Percentiles rank a stretch among this genome's conserved stretches.
These are phyloP conservation scores for Sphenopsis melanotis DNA, from an alignment of 2,797 vertebrate genomes.

Conservation along the genomic window DNA sequence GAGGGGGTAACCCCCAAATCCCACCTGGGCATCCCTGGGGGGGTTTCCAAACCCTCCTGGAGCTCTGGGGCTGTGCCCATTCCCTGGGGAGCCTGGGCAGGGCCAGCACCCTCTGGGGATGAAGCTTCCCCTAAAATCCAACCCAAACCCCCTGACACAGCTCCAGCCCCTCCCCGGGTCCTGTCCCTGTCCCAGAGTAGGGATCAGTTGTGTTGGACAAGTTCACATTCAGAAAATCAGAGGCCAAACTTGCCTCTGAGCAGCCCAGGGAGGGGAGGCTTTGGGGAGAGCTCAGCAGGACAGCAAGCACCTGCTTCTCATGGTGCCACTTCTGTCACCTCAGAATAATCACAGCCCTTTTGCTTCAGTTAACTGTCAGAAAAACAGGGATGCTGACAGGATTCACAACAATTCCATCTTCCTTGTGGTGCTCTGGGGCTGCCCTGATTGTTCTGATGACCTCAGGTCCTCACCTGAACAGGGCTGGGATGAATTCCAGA, in stretches of 20 bases:
- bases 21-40: background rate
- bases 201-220: background rate
- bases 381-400: background rate
- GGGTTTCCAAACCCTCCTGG: fast-evolving
- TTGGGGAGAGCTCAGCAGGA: background rate
- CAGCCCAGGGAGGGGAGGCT: background rate
- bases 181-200: background rate
- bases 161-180: fast-evolving
- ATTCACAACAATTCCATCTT: background rate
- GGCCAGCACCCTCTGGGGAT: background rate
- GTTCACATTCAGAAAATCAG: background rate
- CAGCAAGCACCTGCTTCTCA: background rate
- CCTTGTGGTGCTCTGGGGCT: background rate
- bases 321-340: background rate
- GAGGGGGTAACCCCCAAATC: background rate
- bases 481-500: background rate
- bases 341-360: background rate
- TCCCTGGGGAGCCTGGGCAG: background rate
- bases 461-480: background rate
- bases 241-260: background rate
- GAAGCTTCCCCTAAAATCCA: background rate
- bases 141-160: fast-evolving
- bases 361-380: background rate
- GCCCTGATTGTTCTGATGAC: background rate
- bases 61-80: background rate